phyloP scores from a whole-genome alignment of 2,797 vertebrate genomes.

The Selene dorsalis region DNA sequence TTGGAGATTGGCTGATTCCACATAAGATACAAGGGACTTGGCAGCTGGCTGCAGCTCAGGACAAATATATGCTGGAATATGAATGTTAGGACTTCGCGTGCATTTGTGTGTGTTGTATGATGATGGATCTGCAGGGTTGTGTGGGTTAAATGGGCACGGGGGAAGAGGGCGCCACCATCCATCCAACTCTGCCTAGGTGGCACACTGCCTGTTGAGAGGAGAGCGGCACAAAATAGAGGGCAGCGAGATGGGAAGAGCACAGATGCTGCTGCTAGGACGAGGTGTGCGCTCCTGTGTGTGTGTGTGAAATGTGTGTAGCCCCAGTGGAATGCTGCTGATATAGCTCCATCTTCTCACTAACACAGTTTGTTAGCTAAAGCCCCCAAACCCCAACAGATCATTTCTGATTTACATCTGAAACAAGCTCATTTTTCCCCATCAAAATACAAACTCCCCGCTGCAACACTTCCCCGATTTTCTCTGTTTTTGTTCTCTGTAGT shows the following conservation, averaged over 20 bases:
- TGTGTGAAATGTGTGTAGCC: constrained; percentile 64
- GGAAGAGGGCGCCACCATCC: constrained; percentile 69
- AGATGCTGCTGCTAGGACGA: constrained; percentile 63
- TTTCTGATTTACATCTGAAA: constrained; percentile 60
- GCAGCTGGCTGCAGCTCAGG: constrained; percentile 32
- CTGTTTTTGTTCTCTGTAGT: constrained; percentile 3
- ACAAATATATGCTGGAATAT: constrained; percentile 44
- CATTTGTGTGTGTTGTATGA: constrained; percentile 49
- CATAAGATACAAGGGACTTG: neutral
- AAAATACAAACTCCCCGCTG: constrained; percentile 46
- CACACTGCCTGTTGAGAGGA: constrained; percentile 62
- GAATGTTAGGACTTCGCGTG: constrained; percentile 39
- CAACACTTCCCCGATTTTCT: constrained; percentile 4
- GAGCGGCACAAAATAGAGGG: constrained; percentile 68
- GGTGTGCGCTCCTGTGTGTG: constrained; percentile 58
- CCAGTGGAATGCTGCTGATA: constrained; percentile 53
- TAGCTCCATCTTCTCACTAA: constrained; percentile 63
- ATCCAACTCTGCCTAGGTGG: constrained; percentile 68
- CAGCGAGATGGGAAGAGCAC: constrained; percentile 62
- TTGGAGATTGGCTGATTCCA: neutral
- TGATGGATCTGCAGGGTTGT: constrained; percentile 74
- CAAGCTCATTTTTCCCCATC: constrained; percentile 36
- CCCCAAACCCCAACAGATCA: constrained; percentile 45
- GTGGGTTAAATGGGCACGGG: constrained; percentile 75
- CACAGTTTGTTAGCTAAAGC: constrained; percentile 62